phyloP scores from a whole-genome alignment of 2,888 invertebrate species.

The Pollenia amentaria region DNA sequence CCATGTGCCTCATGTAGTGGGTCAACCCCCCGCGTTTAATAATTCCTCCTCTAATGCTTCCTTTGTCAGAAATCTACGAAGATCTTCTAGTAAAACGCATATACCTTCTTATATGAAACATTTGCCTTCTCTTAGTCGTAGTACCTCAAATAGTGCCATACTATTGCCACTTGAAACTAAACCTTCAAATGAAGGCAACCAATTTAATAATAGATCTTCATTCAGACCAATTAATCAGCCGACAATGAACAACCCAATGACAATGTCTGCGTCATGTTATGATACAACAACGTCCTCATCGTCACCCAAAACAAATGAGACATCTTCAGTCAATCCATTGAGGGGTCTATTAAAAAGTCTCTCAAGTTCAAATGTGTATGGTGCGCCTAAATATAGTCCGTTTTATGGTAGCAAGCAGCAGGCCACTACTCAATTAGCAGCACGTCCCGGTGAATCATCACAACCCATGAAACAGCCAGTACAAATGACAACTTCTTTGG shows the following conservation, averaged over 20 bases:
- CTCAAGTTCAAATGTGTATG: constrained; percentile 84
- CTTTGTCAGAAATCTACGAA: constrained; percentile 73
- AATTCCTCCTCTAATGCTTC: constrained; percentile 15
- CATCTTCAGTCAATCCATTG: constrained; percentile 63
- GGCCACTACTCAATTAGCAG: not conserved
- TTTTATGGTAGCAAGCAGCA: constrained; percentile 75
- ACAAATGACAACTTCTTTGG: constrained; percentile 74
- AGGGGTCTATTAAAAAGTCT: constrained; percentile 82
- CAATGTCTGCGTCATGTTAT: constrained; percentile 68
- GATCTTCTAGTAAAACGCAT: constrained; percentile 82
- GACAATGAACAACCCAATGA: constrained; percentile 43
- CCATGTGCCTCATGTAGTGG: constrained; percentile 79
- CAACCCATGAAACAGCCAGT: constrained; percentile 22
- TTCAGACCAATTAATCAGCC: constrained; percentile 50
- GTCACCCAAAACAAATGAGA: constrained; percentile 54
- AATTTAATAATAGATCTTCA: constrained; percentile 54
- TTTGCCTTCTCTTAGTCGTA: constrained; percentile 82
- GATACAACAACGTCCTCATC: constrained; percentile 61
- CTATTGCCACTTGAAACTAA: constrained; percentile 76
- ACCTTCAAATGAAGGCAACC: constrained; percentile 53
- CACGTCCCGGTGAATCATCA: constrained; percentile 48
- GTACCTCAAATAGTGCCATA: constrained; percentile 84
- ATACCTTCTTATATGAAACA: constrained; percentile 84
- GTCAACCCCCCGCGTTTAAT: constrained; percentile 23
- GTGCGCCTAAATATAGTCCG: constrained; percentile 77